Evolutionary conservation across 2,888 invertebrate species (phyloP), one percentile per base, ranked within the genome.

Genomic region (Heliconius ethilla): DNA sequence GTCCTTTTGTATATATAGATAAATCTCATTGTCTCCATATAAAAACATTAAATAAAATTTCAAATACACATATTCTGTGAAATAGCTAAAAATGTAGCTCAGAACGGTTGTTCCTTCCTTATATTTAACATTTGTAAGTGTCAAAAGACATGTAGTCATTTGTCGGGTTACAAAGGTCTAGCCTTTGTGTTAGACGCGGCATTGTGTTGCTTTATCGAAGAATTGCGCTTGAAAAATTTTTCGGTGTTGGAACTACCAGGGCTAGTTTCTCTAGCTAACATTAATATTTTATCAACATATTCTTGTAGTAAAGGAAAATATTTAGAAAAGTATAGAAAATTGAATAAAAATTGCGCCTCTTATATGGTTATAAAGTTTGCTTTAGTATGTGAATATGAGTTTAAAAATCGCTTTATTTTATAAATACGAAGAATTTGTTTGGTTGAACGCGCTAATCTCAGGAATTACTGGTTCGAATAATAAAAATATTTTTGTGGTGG

Each of bases 61-160:
- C 5, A 27, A 15, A 13, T 15, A 18, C 40, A n/a, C 13, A 67
- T 40, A 40, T 69, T 18, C 40, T 15, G 69, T 25, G 40, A 25
- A 69, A 69, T 37, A 72, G 59, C 37, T 59, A 72, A 72, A 72
- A 72, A 37, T 37, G n/a, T 59, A 63, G 74, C 74, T 63, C 63
- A 27, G 65, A 40, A n/a, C 59, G 72, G 29, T 59, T 59, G 55
- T 72, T 72, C 72, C 59, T 72, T 59, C 76, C 69, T 79, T 73
- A 76, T 79, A 79, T 79, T 79, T 79, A 79, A 79, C 78, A 75
- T 79, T 77, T 77, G 79, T 78, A 70, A 79, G 77, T 79, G 77
- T 79, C 74, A 79, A 79, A 79, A 77, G 79, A 75, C 77, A 77
- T 67, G 70, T 59, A 70, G 79, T 77, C 79, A 77, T 79, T 79